Base-by-base conservation (phyloP, 2,888 invertebrate genomes). In the Molorchus minor region DNA sequence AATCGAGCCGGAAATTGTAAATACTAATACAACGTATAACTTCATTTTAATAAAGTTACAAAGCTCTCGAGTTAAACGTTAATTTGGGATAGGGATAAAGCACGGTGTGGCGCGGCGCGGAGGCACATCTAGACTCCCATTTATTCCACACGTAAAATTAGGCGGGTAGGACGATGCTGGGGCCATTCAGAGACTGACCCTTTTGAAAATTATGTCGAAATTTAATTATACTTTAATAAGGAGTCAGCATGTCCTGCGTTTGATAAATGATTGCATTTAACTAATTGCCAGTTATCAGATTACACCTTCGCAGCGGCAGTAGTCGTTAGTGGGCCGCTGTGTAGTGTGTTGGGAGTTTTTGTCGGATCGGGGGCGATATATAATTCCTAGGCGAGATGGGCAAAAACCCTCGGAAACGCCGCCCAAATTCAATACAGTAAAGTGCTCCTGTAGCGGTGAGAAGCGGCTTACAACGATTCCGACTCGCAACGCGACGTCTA, bases 351-450 rank as follows among this genome's bases (percentile, higher is more conserved):
- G 55, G 56, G 51, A 54, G 63, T 63, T 65, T 68, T 66, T 62
- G 62, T 64, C 52, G 61, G 56, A 56, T 51, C 58, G 58, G 60
- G n/a, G 68, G 65, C 70, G 68, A 73, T 73, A 74, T 70, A 74
- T 62, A 64, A n/a, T n/a, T 69, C 64, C 62, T 60, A 65, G 68
- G 64, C 65, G 65, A 69, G 71, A 68, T 66, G 68, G 67, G 70
- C 78, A 79, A 79, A 79, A 79, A 79, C 72, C 69, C 71, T 66
- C 71, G 69, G 71, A n/a, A 67, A 70, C 71, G 71, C 68, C 72
- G 72, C 75, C 77, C 75, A 77, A 79, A 80, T 80, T 79, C 81
- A 81, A 81, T 81, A 81, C 79, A 79, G 69, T 80, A 80, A 79
- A 81, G 80, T 81, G 81, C 77, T 77, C 75, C 74, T 62, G 68